Evolutionary conservation across 1,140 invertebrate species (phyloP), one percentile per base, ranked within the genome.

Genomic region (Nasonia longicornis): DNA sequence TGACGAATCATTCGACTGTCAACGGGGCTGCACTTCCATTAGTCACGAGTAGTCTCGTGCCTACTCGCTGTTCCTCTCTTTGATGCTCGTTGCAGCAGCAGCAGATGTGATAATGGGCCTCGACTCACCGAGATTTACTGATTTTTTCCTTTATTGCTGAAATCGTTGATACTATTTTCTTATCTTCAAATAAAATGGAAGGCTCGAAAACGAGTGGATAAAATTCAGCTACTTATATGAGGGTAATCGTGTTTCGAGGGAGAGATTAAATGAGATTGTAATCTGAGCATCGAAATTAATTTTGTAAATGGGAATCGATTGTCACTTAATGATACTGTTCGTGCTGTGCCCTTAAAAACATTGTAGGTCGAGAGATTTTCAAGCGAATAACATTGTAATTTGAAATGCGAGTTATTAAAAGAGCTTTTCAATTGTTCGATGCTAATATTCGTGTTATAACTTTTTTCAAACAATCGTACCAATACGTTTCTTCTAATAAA

Each of bases 1-100:
- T 35, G 69, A 79, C 48, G 48, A 72, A 71, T 79, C 69, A 79
- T 75, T 64, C 52, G 52, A 38, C 31, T 79, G 69, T 79, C 48
- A 79, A 64, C 77, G 77, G 1, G 48, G 1, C 64, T 79, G 69
- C 20, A n/a, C 48, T 72, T 79, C 35, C 45, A 79, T 72, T 79
- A 79, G 69, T 79, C 69, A 79, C 48, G n/a, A 38, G 69, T 35
- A 64, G 10, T 78, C 42, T 52, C 67, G 22, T 77, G 31, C 22
- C 69, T 71, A n/a, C 26, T 20, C 14, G 14, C 69, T 35, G 69
- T 71, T 71, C 31, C 31, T 42, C 31, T 71, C 26, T 42, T 45
- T n/a, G 38, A 38, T 52, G 70, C 38, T 42, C 38, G 38, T 42
- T 45, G 38, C 29, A 38, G 52, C 70, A 38, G 35, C 64, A n/a